phyloP scores from a whole-genome alignment of 2,113 vertebrate species.

The Dipodomys merriami region DNA sequence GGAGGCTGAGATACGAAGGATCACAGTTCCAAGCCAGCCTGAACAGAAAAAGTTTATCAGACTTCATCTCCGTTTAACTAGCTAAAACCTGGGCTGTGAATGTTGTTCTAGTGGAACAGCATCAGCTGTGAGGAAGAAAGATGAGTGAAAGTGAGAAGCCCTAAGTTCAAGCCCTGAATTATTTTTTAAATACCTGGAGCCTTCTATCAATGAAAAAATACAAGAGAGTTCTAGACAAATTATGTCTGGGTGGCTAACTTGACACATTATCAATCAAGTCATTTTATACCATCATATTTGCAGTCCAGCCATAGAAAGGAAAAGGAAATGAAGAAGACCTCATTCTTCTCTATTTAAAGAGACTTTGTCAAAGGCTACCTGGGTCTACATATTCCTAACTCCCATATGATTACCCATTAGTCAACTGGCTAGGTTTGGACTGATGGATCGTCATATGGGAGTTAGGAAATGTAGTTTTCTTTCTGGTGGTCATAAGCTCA shows the following conservation, averaged over 20 bases:
- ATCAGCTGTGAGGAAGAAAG: too few species aligned
- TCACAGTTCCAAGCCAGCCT: too few species aligned
- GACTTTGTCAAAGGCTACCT: background rate
- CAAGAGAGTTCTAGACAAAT: background rate
- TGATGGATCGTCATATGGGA: background rate
- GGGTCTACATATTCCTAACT: background rate
- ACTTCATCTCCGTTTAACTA: too few species aligned
- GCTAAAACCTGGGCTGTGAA: too few species aligned
- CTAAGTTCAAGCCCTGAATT: too few species aligned
- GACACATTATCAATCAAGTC: background rate
- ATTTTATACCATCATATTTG: background rate
- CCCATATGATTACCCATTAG: background rate
- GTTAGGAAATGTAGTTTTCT: background rate
- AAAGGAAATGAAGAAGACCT: background rate
- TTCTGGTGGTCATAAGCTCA: background rate
- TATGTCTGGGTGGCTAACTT: background rate
- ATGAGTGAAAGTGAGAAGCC: too few species aligned
- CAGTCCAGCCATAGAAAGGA: background rate
- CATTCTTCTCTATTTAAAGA: background rate
- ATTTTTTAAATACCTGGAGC: background rate
- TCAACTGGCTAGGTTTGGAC: background rate
- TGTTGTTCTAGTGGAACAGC: too few species aligned
- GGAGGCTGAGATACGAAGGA: too few species aligned
- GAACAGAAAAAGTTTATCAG: too few species aligned
- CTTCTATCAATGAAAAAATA: background rate